Conservation (phyloP, 2,888 invertebrate species). For the Eupithecia subumbrata region DNA sequence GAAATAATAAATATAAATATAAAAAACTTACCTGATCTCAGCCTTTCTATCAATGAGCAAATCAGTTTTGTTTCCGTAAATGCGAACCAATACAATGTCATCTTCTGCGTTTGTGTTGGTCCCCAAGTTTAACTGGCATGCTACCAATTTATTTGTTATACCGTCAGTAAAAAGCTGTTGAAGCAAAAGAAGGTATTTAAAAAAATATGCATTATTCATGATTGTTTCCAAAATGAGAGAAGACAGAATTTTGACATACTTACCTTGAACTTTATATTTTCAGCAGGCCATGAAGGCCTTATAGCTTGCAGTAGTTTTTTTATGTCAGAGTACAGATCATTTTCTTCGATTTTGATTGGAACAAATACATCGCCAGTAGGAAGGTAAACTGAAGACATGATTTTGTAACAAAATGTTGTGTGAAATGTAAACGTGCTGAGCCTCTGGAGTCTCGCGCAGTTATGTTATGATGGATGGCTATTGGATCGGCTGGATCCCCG, state of each 20-base stretch:
- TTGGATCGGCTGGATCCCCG: not conserved
- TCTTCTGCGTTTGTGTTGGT: constrained; percentile 64
- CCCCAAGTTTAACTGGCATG: constrained; percentile 83
- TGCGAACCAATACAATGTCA: constrained; percentile 90
- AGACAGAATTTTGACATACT: constrained; percentile 60
- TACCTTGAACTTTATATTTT: constrained; percentile 89
- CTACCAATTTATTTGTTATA: constrained; percentile 95
- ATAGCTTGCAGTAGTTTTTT: constrained; percentile 86
- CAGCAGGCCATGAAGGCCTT: constrained; percentile 87
- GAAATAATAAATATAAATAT: not conserved
- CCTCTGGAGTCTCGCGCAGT: constrained; percentile 1
- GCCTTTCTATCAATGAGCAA: constrained; percentile 94
- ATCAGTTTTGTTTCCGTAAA: constrained; percentile 97
- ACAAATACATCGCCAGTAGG: constrained; percentile 76
- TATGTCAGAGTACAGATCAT: constrained; percentile 87
- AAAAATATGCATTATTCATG: not conserved
- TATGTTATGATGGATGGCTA: constrained; percentile 16
- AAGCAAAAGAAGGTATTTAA: not conserved
- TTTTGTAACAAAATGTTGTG: not conserved
- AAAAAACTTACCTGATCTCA: constrained; percentile 86
- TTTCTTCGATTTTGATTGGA: constrained; percentile 86
- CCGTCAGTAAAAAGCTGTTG: constrained; percentile 95
- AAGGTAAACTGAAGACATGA: constrained; percentile 64
- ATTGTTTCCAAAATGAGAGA: not conserved
- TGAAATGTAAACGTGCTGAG: not conserved